A percentile compares a stretch with the other conserved stretches of the same genome.
These are phyloP conservation scores for Drosophila repleta DNA, from an alignment of 1,140 invertebrate genomes.

Conservation along the genomic window DNA sequence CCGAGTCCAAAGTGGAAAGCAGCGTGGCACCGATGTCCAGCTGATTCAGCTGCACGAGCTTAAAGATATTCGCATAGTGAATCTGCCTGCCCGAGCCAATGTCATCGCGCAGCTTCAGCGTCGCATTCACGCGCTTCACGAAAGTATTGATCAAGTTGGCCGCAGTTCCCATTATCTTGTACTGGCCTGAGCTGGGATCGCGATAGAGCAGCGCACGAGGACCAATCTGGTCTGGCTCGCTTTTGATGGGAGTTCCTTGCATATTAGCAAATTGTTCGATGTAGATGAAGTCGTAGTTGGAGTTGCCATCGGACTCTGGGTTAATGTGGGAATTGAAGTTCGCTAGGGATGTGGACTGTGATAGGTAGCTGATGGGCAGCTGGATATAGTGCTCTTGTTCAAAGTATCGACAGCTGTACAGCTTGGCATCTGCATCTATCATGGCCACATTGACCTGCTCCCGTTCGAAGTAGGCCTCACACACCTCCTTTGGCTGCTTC, in stretches of 20 bases:
- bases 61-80: background rate
- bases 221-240: slow-evolving; percentile 31
- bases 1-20: background rate
- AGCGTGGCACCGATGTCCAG: slow-evolving; percentile 53
- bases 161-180: slow-evolving; percentile 49
- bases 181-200: slow-evolving; percentile 1
- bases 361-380: background rate
- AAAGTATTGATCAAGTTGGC: slow-evolving; percentile 40
- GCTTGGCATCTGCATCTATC: slow-evolving; percentile 19
- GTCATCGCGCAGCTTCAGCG: slow-evolving; percentile 10
- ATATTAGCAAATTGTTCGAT: slow-evolving; percentile 62
- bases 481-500: slow-evolving; percentile 5
- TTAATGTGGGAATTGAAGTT: background rate
- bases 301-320: background rate
- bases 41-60: background rate
- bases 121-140: slow-evolving; percentile 53
- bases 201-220: slow-evolving; percentile 52
- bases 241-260: slow-evolving; percentile 31
- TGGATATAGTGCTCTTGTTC: slow-evolving; percentile 27
- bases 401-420: slow-evolving; percentile 55
- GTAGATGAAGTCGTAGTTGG: slow-evolving; percentile 15
- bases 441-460: slow-evolving; percentile 64
- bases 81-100: background rate
- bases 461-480: slow-evolving; percentile 22
- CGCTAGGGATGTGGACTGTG: too few species aligned